Base-by-base conservation (phyloP, 2,113 vertebrate genomes). In the Tupaia tana region DNA sequence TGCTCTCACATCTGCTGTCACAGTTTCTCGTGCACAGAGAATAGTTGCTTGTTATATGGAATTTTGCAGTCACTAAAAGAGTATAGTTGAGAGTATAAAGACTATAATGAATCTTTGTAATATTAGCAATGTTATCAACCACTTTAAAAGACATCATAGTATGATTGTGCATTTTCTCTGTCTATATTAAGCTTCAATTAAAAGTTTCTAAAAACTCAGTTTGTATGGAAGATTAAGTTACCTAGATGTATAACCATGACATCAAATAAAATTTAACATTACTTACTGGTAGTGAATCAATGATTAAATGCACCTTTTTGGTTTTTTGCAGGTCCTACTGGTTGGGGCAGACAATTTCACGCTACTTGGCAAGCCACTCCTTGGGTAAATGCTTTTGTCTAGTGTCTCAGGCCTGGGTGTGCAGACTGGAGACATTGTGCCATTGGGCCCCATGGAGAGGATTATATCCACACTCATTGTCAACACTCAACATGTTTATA, bases 341-440 rank as follows among this genome's bases (percentile, higher is more conserved):
- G 98, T 99, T 1, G 99, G 99, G 69, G 98, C 99, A 15, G 98
- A 99, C 0, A 94, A 99, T 95, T 99, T 99, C 98, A 99, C 99
- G 0, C 96, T 99, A 0, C 77, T 99, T 0, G 99, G 99, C 88
- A 98, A 98, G 91, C 99, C 99, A 0, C 98, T 99, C 8, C 98
- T 99, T 1, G 96, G 99, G 99, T 99, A 98, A 20, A 24, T 29
- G 1, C 16, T 10, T 34, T 9, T 25, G 67, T 54, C 5, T 15
- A 0, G 63, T 66, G 2, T 12, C n/a, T 11, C 0, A 11, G 43
- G 85, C 67, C 34, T 54, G 43, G 56, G 2, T 4, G 6, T 43
- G 63, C 7, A 18, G 13, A 79, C 9, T 27, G 54, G 14, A 22
- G 31, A 20, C 9, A 1, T 0, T 0, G 66, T 63, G 34, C 12